These are phyloP conservation scores for Microplitis mediator DNA, from an alignment of 1,140 invertebrate genomes.

Conservation along the genomic window DNA sequence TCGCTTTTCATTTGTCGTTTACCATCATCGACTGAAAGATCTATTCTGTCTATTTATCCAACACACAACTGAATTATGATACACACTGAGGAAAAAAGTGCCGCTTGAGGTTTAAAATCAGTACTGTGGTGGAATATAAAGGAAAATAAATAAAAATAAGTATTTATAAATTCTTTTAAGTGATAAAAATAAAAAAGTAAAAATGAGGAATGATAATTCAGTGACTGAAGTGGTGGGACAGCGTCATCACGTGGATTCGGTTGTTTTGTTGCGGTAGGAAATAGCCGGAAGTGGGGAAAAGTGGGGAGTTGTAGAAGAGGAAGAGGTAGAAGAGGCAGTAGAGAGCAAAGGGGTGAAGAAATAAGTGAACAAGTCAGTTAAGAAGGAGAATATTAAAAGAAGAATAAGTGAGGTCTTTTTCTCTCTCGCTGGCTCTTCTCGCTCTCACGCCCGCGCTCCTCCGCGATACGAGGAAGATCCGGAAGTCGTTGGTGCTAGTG, in stretches of 20 bases:
- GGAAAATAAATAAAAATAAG: too few relatives aligned
- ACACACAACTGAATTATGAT: not conserved
- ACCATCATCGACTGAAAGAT: not conserved
- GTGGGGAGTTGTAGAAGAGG: not conserved
- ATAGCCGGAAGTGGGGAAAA: slow-evolving; percentile 8
- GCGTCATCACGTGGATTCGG: slow-evolving; percentile 20
- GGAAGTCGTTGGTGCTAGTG: slow-evolving; percentile 11
- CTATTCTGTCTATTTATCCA: too few relatives aligned
- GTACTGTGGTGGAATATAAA: too few relatives aligned
- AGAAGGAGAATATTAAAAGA: not conserved
- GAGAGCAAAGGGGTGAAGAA: too few relatives aligned
- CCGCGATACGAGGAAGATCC: slow-evolving; percentile 15
- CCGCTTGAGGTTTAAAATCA: too few relatives aligned
- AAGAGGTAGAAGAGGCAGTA: not conserved
- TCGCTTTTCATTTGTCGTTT: slow-evolving; percentile 5
- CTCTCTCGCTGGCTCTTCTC: slow-evolving; percentile 5
- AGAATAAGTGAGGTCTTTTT: slow-evolving; percentile 1
- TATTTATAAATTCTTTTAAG: not conserved
- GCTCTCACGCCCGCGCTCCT: slow-evolving; percentile 20
- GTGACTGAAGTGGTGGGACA: slow-evolving; percentile 16
- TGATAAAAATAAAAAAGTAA: not conserved
- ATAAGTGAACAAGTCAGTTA: not conserved
- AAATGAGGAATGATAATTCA: not conserved
- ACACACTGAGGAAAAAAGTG: too few relatives aligned
- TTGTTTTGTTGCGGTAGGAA: slow-evolving; percentile 15